Percentiles rank a stretch among this genome's conserved stretches.
Evolutionary conservation across 1,140 invertebrate genomes (phyloP).

Genomic region (Drosophila cardini): DNA sequence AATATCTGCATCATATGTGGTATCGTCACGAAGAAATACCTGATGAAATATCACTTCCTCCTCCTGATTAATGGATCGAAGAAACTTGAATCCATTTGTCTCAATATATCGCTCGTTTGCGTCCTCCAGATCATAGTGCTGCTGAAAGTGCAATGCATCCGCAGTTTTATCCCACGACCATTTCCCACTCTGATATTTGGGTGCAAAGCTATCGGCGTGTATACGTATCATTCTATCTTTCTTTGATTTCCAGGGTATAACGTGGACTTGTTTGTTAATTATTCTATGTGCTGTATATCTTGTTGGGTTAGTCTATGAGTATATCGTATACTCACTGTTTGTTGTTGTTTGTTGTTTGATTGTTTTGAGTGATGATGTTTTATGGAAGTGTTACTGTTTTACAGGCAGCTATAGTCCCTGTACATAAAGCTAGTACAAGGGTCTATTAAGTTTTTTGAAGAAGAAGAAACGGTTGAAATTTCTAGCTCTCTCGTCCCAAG

Average conservation of each 20-base stretch:
- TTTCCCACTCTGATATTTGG: conserved; percentile 69
- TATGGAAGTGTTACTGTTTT: too few species aligned
- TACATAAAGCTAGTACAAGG: too few species aligned
- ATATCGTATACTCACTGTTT: too few species aligned
- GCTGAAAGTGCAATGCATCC: conserved; percentile 58
- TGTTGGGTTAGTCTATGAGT: not conserved
- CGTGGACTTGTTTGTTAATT: not conserved
- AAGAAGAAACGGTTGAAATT: too few species aligned
- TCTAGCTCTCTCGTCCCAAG: too few species aligned
- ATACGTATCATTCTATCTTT: conserved; percentile 64
- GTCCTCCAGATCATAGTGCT: conserved; percentile 50
- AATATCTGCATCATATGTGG: conserved; percentile 60
- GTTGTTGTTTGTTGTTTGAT: too few species aligned
- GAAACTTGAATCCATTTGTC: conserved; percentile 62
- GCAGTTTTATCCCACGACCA: conserved; percentile 62
- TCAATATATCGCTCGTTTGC: conserved; percentile 53
- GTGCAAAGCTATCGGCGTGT: conserved; percentile 58
- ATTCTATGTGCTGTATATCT: not conserved
- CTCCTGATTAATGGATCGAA: conserved; percentile 62
- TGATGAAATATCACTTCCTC: conserved; percentile 73
- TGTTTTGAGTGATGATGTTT: too few species aligned
- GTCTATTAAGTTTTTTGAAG: too few species aligned
- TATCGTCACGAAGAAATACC: conserved; percentile 47
- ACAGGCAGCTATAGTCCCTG: too few species aligned
- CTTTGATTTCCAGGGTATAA: not conserved